Evolutionary conservation across 2,888 invertebrate genomes (phyloP).

Genomic region (Herminia tarsipennalis): DNA sequence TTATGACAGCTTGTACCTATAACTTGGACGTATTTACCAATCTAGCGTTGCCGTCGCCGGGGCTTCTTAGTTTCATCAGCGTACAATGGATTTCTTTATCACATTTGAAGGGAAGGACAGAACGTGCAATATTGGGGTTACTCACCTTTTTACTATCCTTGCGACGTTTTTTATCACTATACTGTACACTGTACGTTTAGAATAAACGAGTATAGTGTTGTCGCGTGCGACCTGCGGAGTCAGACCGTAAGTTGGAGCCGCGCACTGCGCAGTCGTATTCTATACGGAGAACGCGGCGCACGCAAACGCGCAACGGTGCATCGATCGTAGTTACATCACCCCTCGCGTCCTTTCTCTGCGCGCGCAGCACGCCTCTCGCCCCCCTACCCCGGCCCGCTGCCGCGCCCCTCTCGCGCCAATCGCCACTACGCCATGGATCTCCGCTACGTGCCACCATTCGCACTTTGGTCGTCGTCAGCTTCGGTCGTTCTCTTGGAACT

Average conservation of each 20-base stretch:
- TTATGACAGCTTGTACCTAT: background rate
- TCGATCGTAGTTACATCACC: constrained; percentile 85
- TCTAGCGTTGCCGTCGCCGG: background rate
- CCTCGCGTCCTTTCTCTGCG: constrained; percentile 83
- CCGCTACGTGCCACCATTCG: constrained; percentile 76
- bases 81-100: background rate
- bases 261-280: constrained; percentile 2
- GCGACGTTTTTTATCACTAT: constrained; percentile 6
- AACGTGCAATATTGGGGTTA: constrained; percentile 65
- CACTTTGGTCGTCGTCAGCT: constrained; percentile 69
- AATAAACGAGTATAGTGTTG: too few relatives aligned
- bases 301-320: constrained; percentile 64
- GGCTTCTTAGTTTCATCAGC: background rate
- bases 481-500: constrained; percentile 60
- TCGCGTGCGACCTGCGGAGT: background rate
- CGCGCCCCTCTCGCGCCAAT: constrained; percentile 62
- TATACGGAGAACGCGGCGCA: constrained; percentile 11
- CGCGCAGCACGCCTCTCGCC: constrained; percentile 69
- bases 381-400: constrained; percentile 42
- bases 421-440: constrained; percentile 67
- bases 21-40: background rate
- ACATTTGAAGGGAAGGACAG: constrained; percentile 32
- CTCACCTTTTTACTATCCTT: constrained; percentile 53
- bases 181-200: background rate
- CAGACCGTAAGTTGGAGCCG: background rate